Base-by-base conservation (phyloP, 1,140 invertebrate genomes). In the Asbolus verrucosus region DNA sequence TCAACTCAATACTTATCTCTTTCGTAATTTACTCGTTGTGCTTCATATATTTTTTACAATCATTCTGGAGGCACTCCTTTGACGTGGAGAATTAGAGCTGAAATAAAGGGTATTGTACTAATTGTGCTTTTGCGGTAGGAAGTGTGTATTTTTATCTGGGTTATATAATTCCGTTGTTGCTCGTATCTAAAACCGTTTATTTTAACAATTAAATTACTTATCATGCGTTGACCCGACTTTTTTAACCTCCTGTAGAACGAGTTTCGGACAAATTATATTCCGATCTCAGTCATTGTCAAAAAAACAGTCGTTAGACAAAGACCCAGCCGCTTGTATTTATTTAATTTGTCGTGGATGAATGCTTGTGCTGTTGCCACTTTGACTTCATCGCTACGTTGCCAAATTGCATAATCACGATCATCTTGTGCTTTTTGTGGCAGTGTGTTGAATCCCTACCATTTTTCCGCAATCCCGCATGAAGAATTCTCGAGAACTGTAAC, bases 1-100 rank as follows among this genome's bases (percentile, higher is more conserved):
- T 36, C 33, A 54, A 54, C 46, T 54, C 46, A 54, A 54, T 54
- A 54, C 46, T 54, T 54, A 27, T 27, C 21, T 54, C 46, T 21
- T 46, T 6, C 1, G 8, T 27, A 24, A 13, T 54, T 19, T n/a
- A n/a, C 15, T 46, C 19, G 19, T 54, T 14, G 46, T 24, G 46
- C 46, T 54, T 24, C 21, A 54, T 27, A n/a, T 11, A 54, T 16
- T 46, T 18, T n/a, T n/a, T n/a, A n/a, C n/a, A n/a, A n/a, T n/a
- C n/a, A n/a, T n/a, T n/a, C n/a, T n/a, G 15, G 41, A 46, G 46
- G 18, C 46, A 54, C 46, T 54, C 46, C 46, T 14, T 54, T n/a
- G n/a, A 27, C 27, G 46, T 30, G 27, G 4, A 5, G 27, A 27
- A 54, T 54, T 54, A 27, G 46, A 54, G 18, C 46, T n/a, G 46